Percentiles rank a stretch among this genome's conserved stretches.
These are phyloP conservation scores for Otus scops DNA, from an alignment of 2,797 vertebrate genomes.

Conservation along the genomic window DNA sequence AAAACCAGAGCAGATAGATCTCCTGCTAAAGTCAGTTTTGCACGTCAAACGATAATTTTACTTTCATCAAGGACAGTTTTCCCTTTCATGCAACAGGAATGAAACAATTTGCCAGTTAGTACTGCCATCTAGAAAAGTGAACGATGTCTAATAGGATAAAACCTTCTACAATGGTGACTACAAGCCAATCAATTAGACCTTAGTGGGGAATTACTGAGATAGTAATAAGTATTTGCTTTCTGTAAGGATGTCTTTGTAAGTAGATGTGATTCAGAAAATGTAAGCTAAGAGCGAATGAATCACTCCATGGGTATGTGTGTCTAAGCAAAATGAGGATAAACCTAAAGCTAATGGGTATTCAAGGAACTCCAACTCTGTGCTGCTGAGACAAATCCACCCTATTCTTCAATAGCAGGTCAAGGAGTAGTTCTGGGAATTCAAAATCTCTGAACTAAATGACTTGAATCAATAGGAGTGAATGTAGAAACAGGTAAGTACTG, in stretches of 20 bases:
- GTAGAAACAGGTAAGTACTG: neutral
- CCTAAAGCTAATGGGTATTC: slow-evolving; percentile 34
- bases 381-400: slow-evolving; percentile 25
- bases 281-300: neutral
- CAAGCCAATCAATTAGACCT: slow-evolving; percentile 45
- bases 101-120: slow-evolving; percentile 13
- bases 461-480: slow-evolving; percentile 11
- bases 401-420: slow-evolving; percentile 18
- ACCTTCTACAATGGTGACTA: neutral
- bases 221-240: slow-evolving; percentile 45
- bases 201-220: slow-evolving; percentile 25
- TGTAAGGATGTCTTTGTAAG: slow-evolving; percentile 21
- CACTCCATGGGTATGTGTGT: neutral
- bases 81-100: neutral
- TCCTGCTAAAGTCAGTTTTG: neutral
- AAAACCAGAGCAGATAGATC: neutral
- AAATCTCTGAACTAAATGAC: slow-evolving; percentile 25
- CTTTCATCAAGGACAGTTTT: slow-evolving; percentile 1
- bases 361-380: neutral
- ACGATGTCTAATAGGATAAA: slow-evolving; percentile 30
- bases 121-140: neutral
- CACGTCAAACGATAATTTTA: neutral
- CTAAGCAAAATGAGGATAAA: slow-evolving; percentile 41
- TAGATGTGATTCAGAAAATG: slow-evolving; percentile 34
- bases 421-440: slow-evolving; percentile 25